These are phyloP conservation scores for Saturnia pavonia DNA, from an alignment of 2,888 invertebrate species.

Conservation along the genomic window DNA sequence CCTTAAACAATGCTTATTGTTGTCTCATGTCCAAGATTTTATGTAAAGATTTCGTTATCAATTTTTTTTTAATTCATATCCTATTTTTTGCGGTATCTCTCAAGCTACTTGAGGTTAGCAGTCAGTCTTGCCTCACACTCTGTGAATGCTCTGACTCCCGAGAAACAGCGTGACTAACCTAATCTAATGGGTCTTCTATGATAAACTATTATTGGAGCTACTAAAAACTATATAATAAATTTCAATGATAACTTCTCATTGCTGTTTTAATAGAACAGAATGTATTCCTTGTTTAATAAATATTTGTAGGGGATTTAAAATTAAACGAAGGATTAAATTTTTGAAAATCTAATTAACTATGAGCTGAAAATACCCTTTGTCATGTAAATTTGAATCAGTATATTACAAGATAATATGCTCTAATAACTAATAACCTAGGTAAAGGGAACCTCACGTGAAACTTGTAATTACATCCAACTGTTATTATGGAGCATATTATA, in stretches of 20 bases:
- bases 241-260: too few relatives aligned
- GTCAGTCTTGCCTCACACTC: neutral
- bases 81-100: neutral
- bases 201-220: too few relatives aligned
- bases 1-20: neutral
- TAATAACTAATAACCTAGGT: neutral
- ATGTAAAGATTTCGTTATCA: neutral
- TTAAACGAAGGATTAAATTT: too few relatives aligned
- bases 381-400: neutral
- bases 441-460: neutral
- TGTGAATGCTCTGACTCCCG: too few relatives aligned
- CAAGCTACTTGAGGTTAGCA: neutral
- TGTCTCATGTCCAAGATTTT: neutral
- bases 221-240: too few relatives aligned
- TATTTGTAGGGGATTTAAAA: too few relatives aligned
- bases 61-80: neutral
- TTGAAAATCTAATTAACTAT: neutral
- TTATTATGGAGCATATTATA: neutral
- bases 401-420: neutral
- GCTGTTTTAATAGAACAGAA: too few relatives aligned
- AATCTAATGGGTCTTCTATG: too few relatives aligned
- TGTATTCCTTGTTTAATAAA: too few relatives aligned
- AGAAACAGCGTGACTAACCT: too few relatives aligned
- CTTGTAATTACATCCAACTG: constrained; percentile 3
- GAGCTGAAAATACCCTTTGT: neutral